Percentiles rank a stretch among this genome's conserved stretches.
Evolutionary conservation across 2,797 vertebrate genomes (phyloP).

Genomic region (Enteromius argenteus): DNA sequence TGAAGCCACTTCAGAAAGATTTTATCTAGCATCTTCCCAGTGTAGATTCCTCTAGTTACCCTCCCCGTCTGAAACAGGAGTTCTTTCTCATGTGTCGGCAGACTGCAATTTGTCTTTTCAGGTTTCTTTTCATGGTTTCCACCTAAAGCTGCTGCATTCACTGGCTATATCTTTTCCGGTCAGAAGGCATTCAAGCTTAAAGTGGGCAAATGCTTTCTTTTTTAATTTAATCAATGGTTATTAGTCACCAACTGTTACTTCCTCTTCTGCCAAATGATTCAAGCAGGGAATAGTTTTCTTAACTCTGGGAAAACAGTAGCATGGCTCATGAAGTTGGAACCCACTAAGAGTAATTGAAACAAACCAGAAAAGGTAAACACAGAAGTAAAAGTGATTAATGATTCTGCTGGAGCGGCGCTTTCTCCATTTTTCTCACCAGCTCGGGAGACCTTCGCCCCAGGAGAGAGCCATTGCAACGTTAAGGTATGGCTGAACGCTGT

Average conservation of each 20-base stretch:
- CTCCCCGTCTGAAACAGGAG: conserved; percentile 14
- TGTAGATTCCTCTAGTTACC: conserved; percentile 1
- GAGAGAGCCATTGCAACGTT: conserved; percentile 38
- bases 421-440: conserved; percentile 48
- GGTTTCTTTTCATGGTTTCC: conserved; percentile 12
- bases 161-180: neutral
- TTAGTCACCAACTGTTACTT: conserved; percentile 43
- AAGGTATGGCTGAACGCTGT: conserved; percentile 34
- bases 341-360: conserved; percentile 55
- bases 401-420: neutral
- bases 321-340: conserved; percentile 52
- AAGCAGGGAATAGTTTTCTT: conserved; percentile 36
- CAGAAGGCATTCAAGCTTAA: conserved; percentile 15
- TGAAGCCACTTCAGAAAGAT: conserved; percentile 10
- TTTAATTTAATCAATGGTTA: conserved; percentile 28
- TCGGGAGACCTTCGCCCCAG: conserved; percentile 15
- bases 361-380: conserved; percentile 55
- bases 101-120: conserved; percentile 13
- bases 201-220: conserved; percentile 3
- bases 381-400: conserved; percentile 55
- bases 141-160: neutral
- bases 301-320: conserved; percentile 41
- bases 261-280: conserved; percentile 19
- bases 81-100: neutral
- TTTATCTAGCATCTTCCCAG: conserved; percentile 24